Evolutionary conservation across 2,888 invertebrate genomes (phyloP), one percentile per base, ranked within the genome.

Genomic region (Drosophila merina): DNA sequence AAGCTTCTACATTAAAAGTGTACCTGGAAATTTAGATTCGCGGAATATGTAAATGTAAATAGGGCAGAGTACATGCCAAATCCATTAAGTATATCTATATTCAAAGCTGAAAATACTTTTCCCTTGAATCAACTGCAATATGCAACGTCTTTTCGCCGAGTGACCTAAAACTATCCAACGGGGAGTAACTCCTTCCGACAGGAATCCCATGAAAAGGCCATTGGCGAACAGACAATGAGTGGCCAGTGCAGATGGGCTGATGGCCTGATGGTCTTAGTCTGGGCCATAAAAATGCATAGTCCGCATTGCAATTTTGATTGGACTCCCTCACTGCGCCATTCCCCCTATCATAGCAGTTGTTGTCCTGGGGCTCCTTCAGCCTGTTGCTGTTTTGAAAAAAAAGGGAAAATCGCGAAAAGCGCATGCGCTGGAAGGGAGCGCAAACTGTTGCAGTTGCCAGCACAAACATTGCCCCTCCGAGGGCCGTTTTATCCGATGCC

Each of bases 371-470:
- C 38, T 66, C 25, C 54, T 60, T 49, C 72, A 79, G 88, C 88
- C 81, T 82, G 88, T 86, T 88, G 82, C 88, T 86, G 58, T 44
- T 54, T 44, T 36, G 36, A 36, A n/a, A 36, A n/a, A 36, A 36
- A 36, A 6, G 12, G 38, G 38, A 63, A 45, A 55, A 45, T 25
- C 25, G 45, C 14, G 48, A 56, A 12, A 36, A n/a, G 55, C 83
- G 84, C 84, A 88, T 76, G 88, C 84, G 82, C 54, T 85, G 84
- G 84, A 85, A 84, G 49, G 26, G 42, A 51, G 50, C 63, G 30
- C 67, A 80, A 86, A 83, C 80, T 86, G 83, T 83, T 83, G 82
- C 82, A 82, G 78, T 83, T 69, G 77, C 62, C 57, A 76, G 78
- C 33, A 74, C 52, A 72, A 76, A 63, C 74, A 70, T 82, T 86